Percentiles rank a stretch among this genome's conserved stretches.
phyloP scores from a whole-genome alignment of 2,797 vertebrate species.

The Periparus ater region DNA sequence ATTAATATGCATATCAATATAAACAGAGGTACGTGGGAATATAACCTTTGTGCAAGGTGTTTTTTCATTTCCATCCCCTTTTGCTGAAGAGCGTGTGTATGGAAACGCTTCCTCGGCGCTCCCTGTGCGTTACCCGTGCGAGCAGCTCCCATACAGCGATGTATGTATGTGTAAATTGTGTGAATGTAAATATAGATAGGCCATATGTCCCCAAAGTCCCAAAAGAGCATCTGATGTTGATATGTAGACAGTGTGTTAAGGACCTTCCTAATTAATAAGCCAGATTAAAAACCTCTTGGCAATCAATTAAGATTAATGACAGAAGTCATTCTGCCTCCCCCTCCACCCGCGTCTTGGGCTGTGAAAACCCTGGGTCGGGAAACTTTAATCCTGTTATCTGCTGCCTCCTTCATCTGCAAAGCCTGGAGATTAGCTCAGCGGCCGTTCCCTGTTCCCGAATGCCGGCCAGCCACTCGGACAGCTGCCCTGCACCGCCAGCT shows the following conservation, averaged over 20 bases:
- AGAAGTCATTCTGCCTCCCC: slow-evolving; percentile 71
- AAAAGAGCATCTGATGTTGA: slow-evolving; percentile 73
- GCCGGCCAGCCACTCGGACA: slow-evolving; percentile 87
- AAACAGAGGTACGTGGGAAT: background rate
- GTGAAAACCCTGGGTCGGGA: slow-evolving; percentile 72
- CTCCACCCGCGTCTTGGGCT: slow-evolving; percentile 46
- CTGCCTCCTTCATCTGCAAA: slow-evolving; percentile 76
- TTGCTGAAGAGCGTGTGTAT: background rate
- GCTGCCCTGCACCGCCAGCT: slow-evolving; percentile 87
- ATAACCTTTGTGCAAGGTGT: background rate
- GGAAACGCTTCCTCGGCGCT: background rate
- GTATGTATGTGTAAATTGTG: slow-evolving; percentile 38
- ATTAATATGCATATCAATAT: background rate
- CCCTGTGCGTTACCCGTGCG: background rate
- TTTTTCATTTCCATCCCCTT: background rate
- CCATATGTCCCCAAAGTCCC: slow-evolving; percentile 64
- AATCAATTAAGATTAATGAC: slow-evolving; percentile 82
- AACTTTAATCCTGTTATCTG: slow-evolving; percentile 88
- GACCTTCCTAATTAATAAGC: slow-evolving; percentile 77
- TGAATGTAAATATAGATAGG: slow-evolving; percentile 56
- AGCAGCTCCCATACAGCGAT: slow-evolving; percentile 5
- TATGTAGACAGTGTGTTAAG: slow-evolving; percentile 63
- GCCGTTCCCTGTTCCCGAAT: slow-evolving; percentile 86
- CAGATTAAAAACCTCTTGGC: slow-evolving; percentile 77
- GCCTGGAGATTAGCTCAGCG: slow-evolving; percentile 81